Conservation (phyloP, 2,888 invertebrate species). For the Colletes collaris region DNA sequence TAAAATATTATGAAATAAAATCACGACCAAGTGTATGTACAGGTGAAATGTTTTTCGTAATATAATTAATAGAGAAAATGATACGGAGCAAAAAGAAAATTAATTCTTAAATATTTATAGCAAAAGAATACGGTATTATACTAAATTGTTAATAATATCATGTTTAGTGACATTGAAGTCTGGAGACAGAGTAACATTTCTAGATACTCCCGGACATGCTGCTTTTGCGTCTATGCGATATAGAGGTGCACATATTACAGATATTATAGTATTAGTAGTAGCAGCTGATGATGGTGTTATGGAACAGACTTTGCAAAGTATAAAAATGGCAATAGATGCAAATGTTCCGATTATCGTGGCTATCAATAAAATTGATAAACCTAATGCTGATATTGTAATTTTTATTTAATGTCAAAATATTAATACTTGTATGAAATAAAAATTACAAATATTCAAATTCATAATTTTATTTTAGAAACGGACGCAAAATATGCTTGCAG, state of each 20-base stretch:
- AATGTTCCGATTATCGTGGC: conserved; percentile 97
- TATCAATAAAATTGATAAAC: conserved; percentile 98
- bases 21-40: not conserved
- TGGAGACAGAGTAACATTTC: conserved; percentile 94
- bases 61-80: too few species aligned
- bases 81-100: too few species aligned
- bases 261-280: conserved; percentile 97
- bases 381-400: conserved; percentile 92
- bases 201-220: conserved; percentile 99
- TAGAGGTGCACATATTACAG: conserved; percentile 96
- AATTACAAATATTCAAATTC: not conserved
- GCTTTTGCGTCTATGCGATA: conserved; percentile 97
- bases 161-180: conserved; percentile 86
- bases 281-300: conserved; percentile 99
- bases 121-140: too few species aligned
- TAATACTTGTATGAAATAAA: too few species aligned
- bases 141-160: not conserved
- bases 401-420: not conserved
- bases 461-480: conserved; percentile 85
- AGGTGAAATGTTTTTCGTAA: not conserved
- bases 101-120: too few species aligned
- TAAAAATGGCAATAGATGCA: conserved; percentile 92
- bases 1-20: too few species aligned
- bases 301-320: conserved; percentile 97
- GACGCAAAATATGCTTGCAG: conserved; percentile 89